Base-by-base conservation (phyloP, 2,113 vertebrate species). In the Hyperoodon ampullatus region DNA sequence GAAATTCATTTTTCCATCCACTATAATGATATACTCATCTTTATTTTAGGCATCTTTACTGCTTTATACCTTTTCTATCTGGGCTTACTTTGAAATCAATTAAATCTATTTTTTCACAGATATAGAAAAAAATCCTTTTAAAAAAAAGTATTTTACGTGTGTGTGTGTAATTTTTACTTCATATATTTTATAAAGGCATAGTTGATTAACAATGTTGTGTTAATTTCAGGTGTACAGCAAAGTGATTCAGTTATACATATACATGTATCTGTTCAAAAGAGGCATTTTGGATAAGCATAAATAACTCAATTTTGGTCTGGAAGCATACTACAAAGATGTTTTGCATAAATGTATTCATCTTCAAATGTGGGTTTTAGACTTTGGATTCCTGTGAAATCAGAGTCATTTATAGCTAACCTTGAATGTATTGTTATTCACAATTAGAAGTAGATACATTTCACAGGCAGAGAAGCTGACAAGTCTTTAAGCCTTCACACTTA, bases 401-500 rank as follows among this genome's bases (percentile, higher is more conserved):
- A 95, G 92, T 88, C 97, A 88, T 96, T 97, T 96, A 95, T 94
- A 97, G 92, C 84, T 97, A 98, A 97, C 97, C 96, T 96, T 89
- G 95, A 97, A 82, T 87, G 85, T 82, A 98, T 98, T 98, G 96
- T 97, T 98, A 96, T 90, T 97, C 97, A 97, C 97, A 97, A 98
- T 98, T 97, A 97, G 95, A 98, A 97, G 93, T 78, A 98, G 97
- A 97, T 98, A 97, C 96, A 97, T 97, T 98, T 97, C 97, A 94
- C 97, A 98, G 84, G 92, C 96, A 92, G 92, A 97, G 96, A 98
- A 98, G 93, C 97, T 98, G 96, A 98, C 96, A 97, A 96, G 95
- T 98, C 97, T 97, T 98, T 97, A 98, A 97, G 98, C 78, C 97
- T 98, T 98, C 98, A 97, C 97, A 98, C 98, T 96, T 94, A 95